Base-by-base conservation (phyloP, 2,113 vertebrate species). In the Ochotona princeps region DNA sequence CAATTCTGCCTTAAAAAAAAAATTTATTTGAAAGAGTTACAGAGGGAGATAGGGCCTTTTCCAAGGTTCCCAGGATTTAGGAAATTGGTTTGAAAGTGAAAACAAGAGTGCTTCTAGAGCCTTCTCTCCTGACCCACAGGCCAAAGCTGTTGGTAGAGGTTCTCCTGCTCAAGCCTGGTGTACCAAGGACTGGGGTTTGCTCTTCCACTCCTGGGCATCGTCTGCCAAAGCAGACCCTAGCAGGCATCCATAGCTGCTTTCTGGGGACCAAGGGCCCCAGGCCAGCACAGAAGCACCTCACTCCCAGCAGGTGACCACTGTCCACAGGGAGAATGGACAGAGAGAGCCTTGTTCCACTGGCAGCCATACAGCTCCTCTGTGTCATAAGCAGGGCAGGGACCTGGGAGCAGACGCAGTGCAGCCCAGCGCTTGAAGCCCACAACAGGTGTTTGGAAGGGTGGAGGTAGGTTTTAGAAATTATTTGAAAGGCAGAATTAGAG, bases 401-500 rank as follows among this genome's bases (percentile, higher is more conserved):
- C 26, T 25, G n/a, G 3, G 8, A 21, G 63, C 10, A 18, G n/a
- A 17, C 5, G 26, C 20, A 75, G 20, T 28, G 5, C 15, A 65
- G 57, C 25, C 9, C 0, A 0, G 2, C 0, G 32, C 63, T 4
- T 21, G 20, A 67, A 5, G 6, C 44, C 30, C n/a, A 47, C 8
- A 1, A 0, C 18, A 63, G n/a, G 61, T 28, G 35, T 13, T 25
- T 15, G 38, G 1, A 4, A 61, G 61, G 60, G n/a, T n/a, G 54
- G 54, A 57, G 17, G 54, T 12, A 17, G 54, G 54, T 57, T 57
- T n/a, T n/a, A n/a, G n/a, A n/a, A 57, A 57, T 8, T 15, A 57
- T 57, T 57, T 57, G 54, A 57, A 57, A 57, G 54, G 17, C 54
- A 57, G 54, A 57, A 17, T 57, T 57, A 57, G 13, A 57, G 54